Evolutionary conservation across 2,888 invertebrate genomes (phyloP).

Genomic region (Leptinotarsa haldemani): DNA sequence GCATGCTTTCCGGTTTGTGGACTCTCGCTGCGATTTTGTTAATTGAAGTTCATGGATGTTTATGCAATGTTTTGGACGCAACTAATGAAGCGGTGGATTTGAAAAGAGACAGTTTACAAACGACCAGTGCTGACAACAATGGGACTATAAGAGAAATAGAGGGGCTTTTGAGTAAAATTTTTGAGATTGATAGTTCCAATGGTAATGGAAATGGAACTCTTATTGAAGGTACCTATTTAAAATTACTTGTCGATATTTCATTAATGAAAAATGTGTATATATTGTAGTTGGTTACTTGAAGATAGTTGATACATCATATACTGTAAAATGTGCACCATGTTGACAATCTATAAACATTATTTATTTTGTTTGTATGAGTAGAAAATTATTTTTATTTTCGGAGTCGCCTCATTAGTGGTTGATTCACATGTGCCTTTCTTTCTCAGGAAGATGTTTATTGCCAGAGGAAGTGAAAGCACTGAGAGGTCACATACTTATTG

Average conservation of each 20-base stretch:
- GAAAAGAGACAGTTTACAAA: not conserved
- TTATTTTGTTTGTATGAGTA: too few relatives aligned
- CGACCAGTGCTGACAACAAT: not conserved
- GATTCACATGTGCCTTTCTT: too few relatives aligned
- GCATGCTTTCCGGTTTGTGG: not conserved
- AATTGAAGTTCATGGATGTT: not conserved
- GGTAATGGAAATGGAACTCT: conserved; percentile 3
- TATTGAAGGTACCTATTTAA: conserved; percentile 18
- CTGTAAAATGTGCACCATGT: too few relatives aligned
- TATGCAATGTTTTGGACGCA: conserved; percentile 10
- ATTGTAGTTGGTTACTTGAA: too few relatives aligned
- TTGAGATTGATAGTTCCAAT: not conserved
- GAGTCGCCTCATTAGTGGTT: too few relatives aligned
- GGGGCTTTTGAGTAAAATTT: not conserved
- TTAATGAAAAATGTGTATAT: too few relatives aligned
- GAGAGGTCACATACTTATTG: too few relatives aligned
- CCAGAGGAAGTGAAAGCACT: too few relatives aligned
- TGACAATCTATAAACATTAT: too few relatives aligned
- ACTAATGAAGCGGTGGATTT: not conserved
- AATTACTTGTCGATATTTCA: not conserved
- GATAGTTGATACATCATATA: too few relatives aligned
- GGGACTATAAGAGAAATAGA: conserved; percentile 2
- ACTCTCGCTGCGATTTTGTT: conserved; percentile 10
- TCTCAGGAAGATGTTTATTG: too few relatives aligned
- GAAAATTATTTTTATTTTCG: too few relatives aligned